These are phyloP conservation scores for Microctonus hyperodae DNA, from an alignment of 2,888 invertebrate species.

Conservation along the genomic window DNA sequence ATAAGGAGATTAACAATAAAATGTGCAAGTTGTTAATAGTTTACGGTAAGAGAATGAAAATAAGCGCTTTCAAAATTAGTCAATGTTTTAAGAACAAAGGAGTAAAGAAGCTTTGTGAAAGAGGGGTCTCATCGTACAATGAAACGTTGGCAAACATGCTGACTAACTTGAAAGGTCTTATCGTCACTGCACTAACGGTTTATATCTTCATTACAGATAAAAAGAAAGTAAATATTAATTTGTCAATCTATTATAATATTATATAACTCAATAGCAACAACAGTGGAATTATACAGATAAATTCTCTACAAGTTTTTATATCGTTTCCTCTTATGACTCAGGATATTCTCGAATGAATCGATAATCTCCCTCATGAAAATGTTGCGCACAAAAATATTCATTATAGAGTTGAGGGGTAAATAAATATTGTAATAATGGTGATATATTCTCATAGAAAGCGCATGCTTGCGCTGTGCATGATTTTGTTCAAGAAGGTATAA, in stretches of 20 bases:
- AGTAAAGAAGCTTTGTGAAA: slow-evolving; percentile 1
- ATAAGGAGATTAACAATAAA: slow-evolving; percentile 2
- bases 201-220: background rate
- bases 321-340: too few species aligned
- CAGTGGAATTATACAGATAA: background rate
- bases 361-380: too few species aligned
- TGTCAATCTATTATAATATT: background rate
- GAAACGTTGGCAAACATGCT: slow-evolving; percentile 15
- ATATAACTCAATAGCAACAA: background rate
- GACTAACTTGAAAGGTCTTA: slow-evolving; percentile 16
- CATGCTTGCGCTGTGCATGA: background rate
- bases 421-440: background rate
- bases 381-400: too few species aligned
- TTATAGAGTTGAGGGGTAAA: background rate
- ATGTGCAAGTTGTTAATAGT: slow-evolving; percentile 2
- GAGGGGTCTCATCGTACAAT: slow-evolving; percentile 7
- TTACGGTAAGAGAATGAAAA: slow-evolving; percentile 10
- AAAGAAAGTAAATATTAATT: background rate
- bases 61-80: slow-evolving; percentile 16
- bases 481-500: background rate
- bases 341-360: too few species aligned
- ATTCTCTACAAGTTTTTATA: background rate
- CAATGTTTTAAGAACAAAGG: slow-evolving; percentile 11
- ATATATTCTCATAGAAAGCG: background rate
- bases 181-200: background rate